Percentiles rank a stretch among this genome's conserved stretches.
These are phyloP conservation scores for Imbricaverruca yamaguchii DNA, from an alignment of 2,888 invertebrate genomes.

Conservation along the genomic window DNA sequence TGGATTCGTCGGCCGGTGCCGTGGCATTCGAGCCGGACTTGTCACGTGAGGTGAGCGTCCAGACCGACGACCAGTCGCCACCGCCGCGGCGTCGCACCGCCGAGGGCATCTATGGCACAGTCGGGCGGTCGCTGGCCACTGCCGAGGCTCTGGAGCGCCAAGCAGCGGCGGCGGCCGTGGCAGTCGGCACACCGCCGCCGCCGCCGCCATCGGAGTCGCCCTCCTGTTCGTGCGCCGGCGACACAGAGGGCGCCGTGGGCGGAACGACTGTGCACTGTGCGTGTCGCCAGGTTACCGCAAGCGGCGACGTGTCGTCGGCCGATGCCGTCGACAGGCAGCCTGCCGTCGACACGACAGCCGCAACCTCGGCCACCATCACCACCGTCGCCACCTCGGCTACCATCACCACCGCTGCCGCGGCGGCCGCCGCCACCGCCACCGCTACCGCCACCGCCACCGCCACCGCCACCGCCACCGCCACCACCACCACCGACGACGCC, in stretches of 20 bases:
- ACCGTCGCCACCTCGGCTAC: slow-evolving; percentile 24
- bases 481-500: neutral
- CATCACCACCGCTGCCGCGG: slow-evolving; percentile 25
- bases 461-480: neutral
- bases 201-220: neutral
- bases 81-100: neutral
- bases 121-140: neutral
- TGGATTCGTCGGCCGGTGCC: neutral
- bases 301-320: neutral
- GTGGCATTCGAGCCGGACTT: neutral
- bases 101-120: slow-evolving; percentile 11
- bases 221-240: neutral
- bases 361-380: neutral
- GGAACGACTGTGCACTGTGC: neutral
- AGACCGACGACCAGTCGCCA: neutral
- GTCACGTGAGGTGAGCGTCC: neutral
- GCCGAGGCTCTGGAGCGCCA: slow-evolving; percentile 1
- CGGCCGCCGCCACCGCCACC: slow-evolving; percentile 19
- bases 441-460: slow-evolving; percentile 24
- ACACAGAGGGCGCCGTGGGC: slow-evolving; percentile 4
- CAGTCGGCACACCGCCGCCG: neutral
- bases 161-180: neutral
- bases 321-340: neutral
- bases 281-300: neutral
- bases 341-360: neutral